Base-by-base conservation (phyloP, 2,113 vertebrate genomes). In the Gymnorhina tibicen region DNA sequence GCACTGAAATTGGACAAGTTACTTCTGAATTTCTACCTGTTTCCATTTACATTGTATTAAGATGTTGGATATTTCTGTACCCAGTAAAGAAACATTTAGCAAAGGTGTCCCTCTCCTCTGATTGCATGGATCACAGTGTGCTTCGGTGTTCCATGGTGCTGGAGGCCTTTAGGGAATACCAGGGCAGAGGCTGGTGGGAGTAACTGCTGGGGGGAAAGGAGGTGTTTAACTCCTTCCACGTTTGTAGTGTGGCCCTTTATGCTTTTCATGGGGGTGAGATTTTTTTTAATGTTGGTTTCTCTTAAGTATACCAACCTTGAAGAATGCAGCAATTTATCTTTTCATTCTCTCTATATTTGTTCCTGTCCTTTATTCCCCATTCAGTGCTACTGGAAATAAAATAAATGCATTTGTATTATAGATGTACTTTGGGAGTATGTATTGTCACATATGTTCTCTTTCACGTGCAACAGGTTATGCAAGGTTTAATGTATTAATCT, bases 391-490 rank as follows among this genome's bases (percentile, higher is more conserved):
- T 72, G 19, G 26, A 39, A 66, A 14, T 75, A 82, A 68, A 85
- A 91, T 72, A 76, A 87, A 69, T 55, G 16, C 14, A 35, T 21
- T 58, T 73, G 30, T 50, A 19, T 75, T 76, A n/a, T 23, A 30
- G 42, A 13, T 37, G 20, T 70, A n/a, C 42, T 85, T 76, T 12
- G 21, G 66, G 23, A 37, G 6, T 15, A 35, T 41, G 3, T 52
- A 15, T 39, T 37, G 19, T 96, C 62, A 58, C 91, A 89, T 68
- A 81, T 79, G 67, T 78, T 81, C 91, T 96, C 82, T 85, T 94
- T 56, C 80, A 76, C 24, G 55, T 94, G 68, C 67, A 93, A 96
- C 92, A 96, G 41, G 95, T 97, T 97, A 86, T 10, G 5, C 85
- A 78, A 85, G 56, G 33, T 91, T 39, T 89, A 86, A 52, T 15